Percentiles rank a stretch among this genome's conserved stretches.
These are phyloP conservation scores for Sclerurus mexicanus DNA, from an alignment of 2,113 vertebrate genomes.

Conservation along the genomic window DNA sequence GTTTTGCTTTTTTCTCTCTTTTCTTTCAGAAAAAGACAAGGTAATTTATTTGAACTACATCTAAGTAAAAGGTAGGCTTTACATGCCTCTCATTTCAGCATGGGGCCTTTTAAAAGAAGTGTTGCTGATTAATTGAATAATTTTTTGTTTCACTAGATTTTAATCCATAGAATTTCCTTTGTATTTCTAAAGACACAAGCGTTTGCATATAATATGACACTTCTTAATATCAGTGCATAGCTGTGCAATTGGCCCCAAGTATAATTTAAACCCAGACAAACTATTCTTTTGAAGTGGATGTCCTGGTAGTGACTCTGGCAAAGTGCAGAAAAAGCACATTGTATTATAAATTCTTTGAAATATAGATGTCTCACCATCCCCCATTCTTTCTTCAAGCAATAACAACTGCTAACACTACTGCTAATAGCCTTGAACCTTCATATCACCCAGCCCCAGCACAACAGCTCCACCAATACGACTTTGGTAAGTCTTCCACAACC, in stretches of 20 bases:
- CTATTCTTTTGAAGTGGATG: not conserved
- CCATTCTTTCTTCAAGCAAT: not conserved
- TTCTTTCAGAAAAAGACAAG: not conserved
- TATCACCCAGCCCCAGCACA: not conserved
- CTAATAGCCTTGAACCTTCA: not conserved
- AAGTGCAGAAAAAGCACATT: not conserved
- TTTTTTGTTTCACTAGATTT: not conserved
- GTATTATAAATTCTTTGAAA: not conserved
- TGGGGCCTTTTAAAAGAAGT: not conserved
- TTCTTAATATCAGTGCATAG: not conserved
- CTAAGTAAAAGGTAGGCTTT: not conserved
- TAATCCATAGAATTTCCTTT: not conserved
- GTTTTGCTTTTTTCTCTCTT: not conserved
- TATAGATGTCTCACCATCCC: not conserved
- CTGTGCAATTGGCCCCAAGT: not conserved
- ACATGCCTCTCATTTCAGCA: not conserved
- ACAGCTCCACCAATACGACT: rapidly evolving
- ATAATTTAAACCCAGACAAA: not conserved
- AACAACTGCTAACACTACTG: not conserved
- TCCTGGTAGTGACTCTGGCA: not conserved
- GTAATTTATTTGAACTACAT: not conserved
- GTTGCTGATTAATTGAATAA: not conserved
- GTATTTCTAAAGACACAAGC: not conserved
- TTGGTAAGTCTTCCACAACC: not conserved
- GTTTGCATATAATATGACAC: not conserved